Evolutionary conservation across 2,113 vertebrate species (phyloP), one percentile per base, ranked within the genome.

Genomic region (Quiscalus mexicanus): DNA sequence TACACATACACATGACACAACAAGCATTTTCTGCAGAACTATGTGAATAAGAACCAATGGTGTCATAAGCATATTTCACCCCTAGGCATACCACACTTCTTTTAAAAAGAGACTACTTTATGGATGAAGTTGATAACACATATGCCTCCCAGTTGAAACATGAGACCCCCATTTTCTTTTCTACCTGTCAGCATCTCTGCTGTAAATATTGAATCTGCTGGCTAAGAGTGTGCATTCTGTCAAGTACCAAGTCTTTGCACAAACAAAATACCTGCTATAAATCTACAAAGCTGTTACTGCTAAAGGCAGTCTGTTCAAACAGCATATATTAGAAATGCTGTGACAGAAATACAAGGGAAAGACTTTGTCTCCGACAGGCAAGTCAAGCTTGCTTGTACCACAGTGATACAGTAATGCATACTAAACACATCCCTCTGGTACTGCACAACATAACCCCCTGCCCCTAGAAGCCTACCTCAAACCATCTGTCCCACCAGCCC

Each of bases 241-340:
- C 68, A 50, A 75, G 31, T 64, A 92, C 90, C 10, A 50, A 85
- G 73, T 33, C 71, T 89, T 86, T 81, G 35, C 89, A 95, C 63
- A 85, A 78, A 82, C 70, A 95, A 90, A 93, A 87, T 33, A 88
- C n/a, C 52, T 89, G 44, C 53, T 82, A 25, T 64, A 75, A 93
- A 95, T 75, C 73, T 68, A 81, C 87, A 94, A 89, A 93, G 79
- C 37, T 92, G 71, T 75, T 88, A 53, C 20, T 52, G 56, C 47
- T 83, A 52, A 83, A 90, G 68, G 44, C 53, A 78, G 18, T 50
- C 77, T 87, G 45, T 75, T 96, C 62, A 62, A 89, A 84, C 69
- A 35, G 30, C 44, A 88, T 50, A 19, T 62, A 53, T 75, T n/a
- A 78, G 64, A 89, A 95, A 78, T 35, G 12, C 20, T 78, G 28